Conservation (phyloP, 2,888 invertebrate genomes). For the Drosophila subquinaria region DNA sequence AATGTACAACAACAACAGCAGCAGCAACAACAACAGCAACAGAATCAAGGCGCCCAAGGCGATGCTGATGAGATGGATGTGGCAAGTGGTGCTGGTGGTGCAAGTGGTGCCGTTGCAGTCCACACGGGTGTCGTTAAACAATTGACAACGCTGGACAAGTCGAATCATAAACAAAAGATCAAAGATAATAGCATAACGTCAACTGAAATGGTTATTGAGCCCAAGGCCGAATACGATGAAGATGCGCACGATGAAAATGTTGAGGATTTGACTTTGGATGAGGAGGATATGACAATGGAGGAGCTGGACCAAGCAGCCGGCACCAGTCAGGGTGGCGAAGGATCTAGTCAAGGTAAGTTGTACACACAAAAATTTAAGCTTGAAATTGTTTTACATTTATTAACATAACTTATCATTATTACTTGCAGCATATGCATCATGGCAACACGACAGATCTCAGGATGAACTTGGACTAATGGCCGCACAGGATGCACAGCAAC, state of each 20-base stretch:
- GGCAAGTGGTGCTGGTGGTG: slow-evolving; percentile 45
- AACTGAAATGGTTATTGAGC: slow-evolving; percentile 87
- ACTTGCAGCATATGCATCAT: slow-evolving; percentile 91
- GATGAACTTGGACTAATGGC: slow-evolving; percentile 93
- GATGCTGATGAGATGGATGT: slow-evolving; percentile 74
- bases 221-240: slow-evolving; percentile 91
- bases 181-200: slow-evolving; percentile 73
- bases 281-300: slow-evolving; percentile 90
- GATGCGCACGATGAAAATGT: slow-evolving; percentile 91
- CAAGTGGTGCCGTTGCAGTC: slow-evolving; percentile 57
- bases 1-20: slow-evolving; percentile 78
- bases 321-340: slow-evolving; percentile 89
- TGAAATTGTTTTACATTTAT: not conserved
- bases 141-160: slow-evolving; percentile 79
- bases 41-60: slow-evolving; percentile 71
- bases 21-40: slow-evolving; percentile 65
- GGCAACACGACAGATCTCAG: slow-evolving; percentile 94
- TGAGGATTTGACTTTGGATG: slow-evolving; percentile 94
- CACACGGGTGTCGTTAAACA: slow-evolving; percentile 78
- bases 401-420: not conserved
- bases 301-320: slow-evolving; percentile 88
- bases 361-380: not conserved
- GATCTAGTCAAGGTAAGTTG: slow-evolving; percentile 89
- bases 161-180: slow-evolving; percentile 84
- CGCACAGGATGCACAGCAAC: slow-evolving; percentile 91